Percentiles rank a stretch among this genome's conserved stretches.
Conservation (phyloP, 2,797 vertebrate genomes). For the Coluber constrictor region DNA sequence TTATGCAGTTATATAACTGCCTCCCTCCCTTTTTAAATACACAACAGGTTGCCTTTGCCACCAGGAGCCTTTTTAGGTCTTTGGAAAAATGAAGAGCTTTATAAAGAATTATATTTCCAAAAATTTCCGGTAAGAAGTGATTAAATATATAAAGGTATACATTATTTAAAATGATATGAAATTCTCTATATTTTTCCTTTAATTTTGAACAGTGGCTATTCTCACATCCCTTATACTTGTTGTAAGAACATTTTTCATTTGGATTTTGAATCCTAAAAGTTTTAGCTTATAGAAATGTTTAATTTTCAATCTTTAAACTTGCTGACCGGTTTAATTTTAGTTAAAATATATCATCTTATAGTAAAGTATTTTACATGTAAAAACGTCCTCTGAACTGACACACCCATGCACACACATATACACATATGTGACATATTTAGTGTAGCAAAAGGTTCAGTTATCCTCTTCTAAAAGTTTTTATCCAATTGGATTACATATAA, state of each 20-base stretch:
- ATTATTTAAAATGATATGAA: not conserved
- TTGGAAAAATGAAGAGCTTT: constrained; percentile 87
- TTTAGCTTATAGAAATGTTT: not conserved
- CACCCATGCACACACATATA: not conserved
- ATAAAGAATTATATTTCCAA: constrained; percentile 86
- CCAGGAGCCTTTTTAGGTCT: constrained; percentile 88
- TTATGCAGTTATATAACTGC: not conserved
- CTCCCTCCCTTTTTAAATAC: not conserved
- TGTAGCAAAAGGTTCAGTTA: not conserved
- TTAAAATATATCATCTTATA: not conserved
- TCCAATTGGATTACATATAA: not conserved
- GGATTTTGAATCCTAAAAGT: not conserved
- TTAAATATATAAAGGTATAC: not conserved
- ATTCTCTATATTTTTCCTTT: not conserved
- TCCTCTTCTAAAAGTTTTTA: not conserved
- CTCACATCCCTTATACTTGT: not conserved
- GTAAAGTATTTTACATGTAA: not conserved
- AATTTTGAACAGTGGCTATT: not conserved
- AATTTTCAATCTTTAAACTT: not conserved
- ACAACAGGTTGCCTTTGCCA: constrained; percentile 84
- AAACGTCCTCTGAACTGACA: not conserved
- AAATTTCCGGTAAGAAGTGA: constrained; percentile 86
- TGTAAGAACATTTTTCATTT: not conserved
- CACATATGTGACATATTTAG: not conserved
- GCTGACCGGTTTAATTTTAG: not conserved